Conservation (phyloP, 2,888 invertebrate species). For the Caenorhabditis angaria region DNA sequence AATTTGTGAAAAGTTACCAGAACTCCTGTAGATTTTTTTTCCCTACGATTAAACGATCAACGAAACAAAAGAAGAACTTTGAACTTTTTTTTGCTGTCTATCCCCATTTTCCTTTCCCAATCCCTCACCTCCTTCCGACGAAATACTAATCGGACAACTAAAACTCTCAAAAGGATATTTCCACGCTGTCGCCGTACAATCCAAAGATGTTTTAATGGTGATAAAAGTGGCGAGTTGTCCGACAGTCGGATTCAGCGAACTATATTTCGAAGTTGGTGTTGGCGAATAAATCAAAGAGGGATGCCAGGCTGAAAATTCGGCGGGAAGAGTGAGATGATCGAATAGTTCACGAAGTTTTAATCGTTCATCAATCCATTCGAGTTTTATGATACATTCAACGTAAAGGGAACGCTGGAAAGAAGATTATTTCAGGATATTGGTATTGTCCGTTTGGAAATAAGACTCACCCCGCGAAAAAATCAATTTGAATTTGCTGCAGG, state of each 20-base stretch:
- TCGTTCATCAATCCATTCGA: constrained; percentile 67
- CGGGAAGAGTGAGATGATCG: constrained; percentile 57
- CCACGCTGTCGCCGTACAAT: constrained; percentile 61
- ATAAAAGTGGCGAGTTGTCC: constrained; percentile 30
- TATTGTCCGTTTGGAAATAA: neutral
- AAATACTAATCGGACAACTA: constrained; percentile 44
- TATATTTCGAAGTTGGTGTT: constrained; percentile 29
- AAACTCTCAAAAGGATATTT: constrained; percentile 66
- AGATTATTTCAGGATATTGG: constrained; percentile 2
- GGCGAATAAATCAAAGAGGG: constrained; percentile 40
- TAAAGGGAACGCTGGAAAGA: constrained; percentile 45
- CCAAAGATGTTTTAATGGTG: constrained; percentile 31
- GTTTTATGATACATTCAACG: constrained; percentile 55
- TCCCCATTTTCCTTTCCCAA: neutral
- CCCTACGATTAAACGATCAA: no score
- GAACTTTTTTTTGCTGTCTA: neutral
- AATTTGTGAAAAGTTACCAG: no score
- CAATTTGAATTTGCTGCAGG: no score
- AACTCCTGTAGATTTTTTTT: no score
- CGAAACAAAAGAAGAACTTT: no score
- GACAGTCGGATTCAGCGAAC: constrained; percentile 24
- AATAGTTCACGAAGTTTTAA: constrained; percentile 64
- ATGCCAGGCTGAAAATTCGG: constrained; percentile 47
- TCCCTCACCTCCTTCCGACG: constrained; percentile 25
- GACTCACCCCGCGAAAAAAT: no score